Percentiles rank a stretch among this genome's conserved stretches.
Conservation (phyloP, 2,797 vertebrate species). For the Clarias laeviceps region DNA sequence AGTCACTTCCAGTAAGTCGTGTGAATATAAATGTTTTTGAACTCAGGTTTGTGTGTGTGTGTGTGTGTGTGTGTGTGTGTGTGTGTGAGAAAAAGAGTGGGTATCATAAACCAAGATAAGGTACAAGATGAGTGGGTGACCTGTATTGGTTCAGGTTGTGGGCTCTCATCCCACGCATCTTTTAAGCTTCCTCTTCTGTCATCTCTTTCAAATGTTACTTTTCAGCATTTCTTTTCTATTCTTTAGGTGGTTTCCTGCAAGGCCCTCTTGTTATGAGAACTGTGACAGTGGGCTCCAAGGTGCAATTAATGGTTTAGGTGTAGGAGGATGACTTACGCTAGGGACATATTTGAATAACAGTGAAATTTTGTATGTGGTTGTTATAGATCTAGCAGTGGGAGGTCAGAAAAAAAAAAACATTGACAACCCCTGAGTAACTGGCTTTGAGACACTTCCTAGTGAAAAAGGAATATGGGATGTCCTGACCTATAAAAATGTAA, state of each 20-base stretch:
- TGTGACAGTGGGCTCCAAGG: conserved; percentile 40
- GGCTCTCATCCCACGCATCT: conserved; percentile 29
- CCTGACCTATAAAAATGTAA: conserved; percentile 3
- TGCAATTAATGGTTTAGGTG: conserved; percentile 38
- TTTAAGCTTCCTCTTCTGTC: conserved; percentile 58
- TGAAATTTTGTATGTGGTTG: conserved; percentile 14
- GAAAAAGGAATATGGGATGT: conserved; percentile 1
- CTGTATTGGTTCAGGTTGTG: conserved; percentile 45
- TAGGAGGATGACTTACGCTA: conserved; percentile 26
- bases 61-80: conserved; percentile 36
- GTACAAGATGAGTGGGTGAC: conserved; percentile 48
- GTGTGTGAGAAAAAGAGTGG: conserved; percentile 34
- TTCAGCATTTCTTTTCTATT: conserved; percentile 40
- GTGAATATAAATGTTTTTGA: conserved; percentile 40
- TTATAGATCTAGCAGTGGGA: conserved; percentile 12
- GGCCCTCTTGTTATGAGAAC: conserved; percentile 40
- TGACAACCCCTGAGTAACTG: not conserved
- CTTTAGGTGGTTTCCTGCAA: conserved; percentile 47
- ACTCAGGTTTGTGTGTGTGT: conserved; percentile 38
- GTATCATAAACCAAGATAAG: conserved; percentile 39
- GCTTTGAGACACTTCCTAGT: not conserved
- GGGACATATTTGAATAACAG: conserved; percentile 29
- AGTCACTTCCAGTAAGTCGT: conserved; percentile 52
- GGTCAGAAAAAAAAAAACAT: not conserved
- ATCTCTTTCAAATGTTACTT: conserved; percentile 26